phyloP scores from a whole-genome alignment of 2,888 invertebrate genomes.

The Tenthredo notha region DNA sequence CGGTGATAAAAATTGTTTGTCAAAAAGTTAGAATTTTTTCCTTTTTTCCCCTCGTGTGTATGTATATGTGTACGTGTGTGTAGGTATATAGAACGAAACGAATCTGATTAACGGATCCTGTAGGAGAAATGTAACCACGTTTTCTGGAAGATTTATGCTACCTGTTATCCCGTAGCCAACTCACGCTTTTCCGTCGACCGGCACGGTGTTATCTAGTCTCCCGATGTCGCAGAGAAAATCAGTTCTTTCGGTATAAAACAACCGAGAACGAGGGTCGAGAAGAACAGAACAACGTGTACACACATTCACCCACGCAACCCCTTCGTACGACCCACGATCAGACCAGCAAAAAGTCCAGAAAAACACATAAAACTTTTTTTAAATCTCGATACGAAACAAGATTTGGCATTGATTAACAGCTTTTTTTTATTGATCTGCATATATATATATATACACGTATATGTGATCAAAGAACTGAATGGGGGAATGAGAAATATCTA shows the following conservation, averaged over 20 bases:
- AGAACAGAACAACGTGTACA: not conserved
- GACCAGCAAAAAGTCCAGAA: not conserved
- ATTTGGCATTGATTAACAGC: not conserved
- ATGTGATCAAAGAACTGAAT: too few species aligned
- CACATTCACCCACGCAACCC: not conserved
- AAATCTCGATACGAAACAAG: not conserved
- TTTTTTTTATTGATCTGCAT: not conserved
- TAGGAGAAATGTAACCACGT: conserved; percentile 24
- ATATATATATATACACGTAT: too few species aligned
- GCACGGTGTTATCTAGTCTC: conserved; percentile 33
- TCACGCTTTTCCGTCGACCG: conserved; percentile 29
- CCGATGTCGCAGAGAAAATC: conserved; percentile 44
- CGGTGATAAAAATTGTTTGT: too few species aligned
- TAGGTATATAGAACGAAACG: not conserved
- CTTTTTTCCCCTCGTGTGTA: too few species aligned
- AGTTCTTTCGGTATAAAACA: conserved; percentile 47
- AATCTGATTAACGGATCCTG: conserved; percentile 12
- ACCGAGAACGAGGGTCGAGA: conserved; percentile 35
- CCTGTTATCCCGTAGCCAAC: conserved; percentile 45
- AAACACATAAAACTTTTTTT: not conserved
- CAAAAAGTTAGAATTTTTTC: too few species aligned
- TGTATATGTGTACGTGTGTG: too few species aligned
- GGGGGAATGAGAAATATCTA: not conserved
- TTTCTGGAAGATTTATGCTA: conserved; percentile 39
- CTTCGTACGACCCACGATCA: not conserved